Conservation (phyloP, 2,888 invertebrate species). For the Cheilosia soror region DNA sequence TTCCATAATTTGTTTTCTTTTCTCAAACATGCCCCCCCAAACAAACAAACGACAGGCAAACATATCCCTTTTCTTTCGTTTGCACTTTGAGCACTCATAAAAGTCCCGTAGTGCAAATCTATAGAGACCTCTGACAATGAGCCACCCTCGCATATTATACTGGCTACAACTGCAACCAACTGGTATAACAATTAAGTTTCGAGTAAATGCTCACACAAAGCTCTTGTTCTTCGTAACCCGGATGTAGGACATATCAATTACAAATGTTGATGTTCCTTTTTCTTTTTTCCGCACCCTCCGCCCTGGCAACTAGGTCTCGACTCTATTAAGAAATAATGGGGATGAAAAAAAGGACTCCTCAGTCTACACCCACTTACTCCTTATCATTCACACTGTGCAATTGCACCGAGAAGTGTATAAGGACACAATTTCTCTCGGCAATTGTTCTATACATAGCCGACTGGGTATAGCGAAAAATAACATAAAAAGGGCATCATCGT, state of each 20-base stretch:
- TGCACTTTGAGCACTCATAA: slow-evolving; percentile 62
- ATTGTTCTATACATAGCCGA: slow-evolving; percentile 62
- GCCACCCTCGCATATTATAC: slow-evolving; percentile 1
- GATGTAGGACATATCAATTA: slow-evolving; percentile 76
- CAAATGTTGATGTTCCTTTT: slow-evolving; percentile 66
- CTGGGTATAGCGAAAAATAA: slow-evolving; percentile 40
- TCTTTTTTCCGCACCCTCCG: slow-evolving; percentile 10
- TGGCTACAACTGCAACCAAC: slow-evolving; percentile 28
- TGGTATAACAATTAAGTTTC: slow-evolving; percentile 69
- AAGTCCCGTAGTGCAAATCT: slow-evolving; percentile 52
- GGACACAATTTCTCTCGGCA: slow-evolving; percentile 65
- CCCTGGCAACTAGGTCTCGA: slow-evolving; percentile 2
- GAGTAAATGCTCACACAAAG: slow-evolving; percentile 56
- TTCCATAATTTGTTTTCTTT: slow-evolving; percentile 27
- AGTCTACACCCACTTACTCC: slow-evolving; percentile 8
- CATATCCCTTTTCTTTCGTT: slow-evolving; percentile 35
- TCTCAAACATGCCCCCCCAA: slow-evolving; percentile 3
- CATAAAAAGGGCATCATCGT: slow-evolving; percentile 50
- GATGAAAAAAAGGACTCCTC: slow-evolving; percentile 44
- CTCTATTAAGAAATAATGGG: slow-evolving; percentile 69
- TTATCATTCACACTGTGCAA: slow-evolving; percentile 6
- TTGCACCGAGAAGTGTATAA: slow-evolving; percentile 34
- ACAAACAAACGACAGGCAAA: slow-evolving; percentile 56
- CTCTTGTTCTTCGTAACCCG: slow-evolving; percentile 42
- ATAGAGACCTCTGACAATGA: slow-evolving; percentile 32